Evolutionary conservation across 2,113 vertebrate species (phyloP).

Genomic region (Protomyctophum bolini): DNA sequence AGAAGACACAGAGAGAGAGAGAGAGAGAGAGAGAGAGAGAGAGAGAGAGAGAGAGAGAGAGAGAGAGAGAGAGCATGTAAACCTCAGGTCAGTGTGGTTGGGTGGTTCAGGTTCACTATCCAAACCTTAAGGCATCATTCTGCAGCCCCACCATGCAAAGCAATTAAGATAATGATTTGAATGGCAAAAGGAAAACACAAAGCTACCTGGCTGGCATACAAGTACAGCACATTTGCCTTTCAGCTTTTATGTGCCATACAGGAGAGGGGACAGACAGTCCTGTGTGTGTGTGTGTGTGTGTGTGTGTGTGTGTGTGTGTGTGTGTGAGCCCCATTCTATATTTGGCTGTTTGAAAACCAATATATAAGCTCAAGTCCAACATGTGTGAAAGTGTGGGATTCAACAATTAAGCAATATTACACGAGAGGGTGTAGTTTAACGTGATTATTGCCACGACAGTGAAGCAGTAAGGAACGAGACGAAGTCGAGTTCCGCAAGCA

Average conservation of each 20-base stretch:
- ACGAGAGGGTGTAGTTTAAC: too few relatives aligned
- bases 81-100: constrained; percentile 13
- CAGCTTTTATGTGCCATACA: constrained; percentile 20
- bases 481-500: too few relatives aligned
- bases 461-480: too few relatives aligned
- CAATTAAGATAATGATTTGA: constrained; percentile 58
- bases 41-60: neutral
- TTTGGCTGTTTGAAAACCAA: too few relatives aligned
- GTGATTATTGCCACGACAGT: too few relatives aligned
- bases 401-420: too few relatives aligned
- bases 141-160: constrained; percentile 32
- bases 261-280: neutral
- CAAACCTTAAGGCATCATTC: constrained; percentile 18
- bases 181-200: constrained; percentile 48
- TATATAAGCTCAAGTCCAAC: too few relatives aligned
- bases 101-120: constrained; percentile 37
- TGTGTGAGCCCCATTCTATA: too few relatives aligned
- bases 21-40: neutral
- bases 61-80: neutral
- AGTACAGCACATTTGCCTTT: constrained; percentile 36
- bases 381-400: too few relatives aligned
- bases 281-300: too few relatives aligned
- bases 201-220: constrained; percentile 41
- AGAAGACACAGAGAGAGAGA: neutral
- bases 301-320: too few relatives aligned